Base-by-base conservation (phyloP, 2,888 invertebrate genomes). In the Chloromyia formosa region DNA sequence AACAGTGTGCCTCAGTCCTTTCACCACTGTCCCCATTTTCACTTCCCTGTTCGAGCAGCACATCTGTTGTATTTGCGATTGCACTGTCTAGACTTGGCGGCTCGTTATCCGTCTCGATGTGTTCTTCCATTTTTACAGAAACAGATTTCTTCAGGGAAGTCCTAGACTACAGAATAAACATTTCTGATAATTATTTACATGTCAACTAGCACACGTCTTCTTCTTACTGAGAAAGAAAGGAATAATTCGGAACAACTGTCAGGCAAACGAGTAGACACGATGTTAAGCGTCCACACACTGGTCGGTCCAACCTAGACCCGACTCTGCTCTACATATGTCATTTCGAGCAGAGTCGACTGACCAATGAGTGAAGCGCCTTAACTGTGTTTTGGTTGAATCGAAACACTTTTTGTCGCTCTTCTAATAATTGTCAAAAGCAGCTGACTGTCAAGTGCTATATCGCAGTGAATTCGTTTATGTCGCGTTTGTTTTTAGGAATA, bases 11-110 rank as follows among this genome's bases (percentile, higher is more conserved):
- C 1, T 1, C 22, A 5, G 20, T 10, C 27, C 27, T 35, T 35
- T 35, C 27, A 49, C 61, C 73, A 18, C 53, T 56, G 56, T 20
- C 40, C 40, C 16, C 61, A 22, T 73, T 73, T 23, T 49, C 49
- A 49, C 49, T 49, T 49, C 12, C 10, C 16, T 3, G 2, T 49
- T 49, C 49, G 3, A 35, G 27, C 7, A 7, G 27, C 49, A n/a
- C 49, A n/a, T 23, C 60, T 1, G 10, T 23, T 60, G 22, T 27
- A 20, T 35, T n/a, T 16, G 10, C n/a, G 16, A 10, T 16, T 14
- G 23, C 27, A 23, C 23, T 61, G 22, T 61, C 27, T 14, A 14
- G 23, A 27, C 27, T 23, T 14, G n/a, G 16, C 10, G 23, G 20
- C 5, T 61, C 61, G 1, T 10, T 35, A 0, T 27, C 14, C 10